These are phyloP conservation scores for Smutsia temminckii DNA, from an alignment of 2,797 vertebrate species.

Conservation along the genomic window DNA sequence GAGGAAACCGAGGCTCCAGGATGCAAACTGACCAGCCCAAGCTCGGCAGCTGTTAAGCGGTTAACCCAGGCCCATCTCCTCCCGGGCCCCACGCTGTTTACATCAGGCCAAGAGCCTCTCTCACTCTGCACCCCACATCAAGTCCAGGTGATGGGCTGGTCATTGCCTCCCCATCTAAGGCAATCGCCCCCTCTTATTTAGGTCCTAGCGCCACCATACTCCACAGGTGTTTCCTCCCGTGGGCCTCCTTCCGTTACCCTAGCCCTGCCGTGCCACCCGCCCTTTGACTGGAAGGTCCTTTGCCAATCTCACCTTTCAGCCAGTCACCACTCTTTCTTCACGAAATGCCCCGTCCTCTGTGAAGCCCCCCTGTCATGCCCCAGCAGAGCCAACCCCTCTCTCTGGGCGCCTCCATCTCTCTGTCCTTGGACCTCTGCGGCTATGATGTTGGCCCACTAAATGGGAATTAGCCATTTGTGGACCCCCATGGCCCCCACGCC, in stretches of 20 bases:
- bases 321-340: background rate
- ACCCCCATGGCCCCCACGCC: background rate
- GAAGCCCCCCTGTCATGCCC: background rate
- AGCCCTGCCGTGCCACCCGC: background rate
- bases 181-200: background rate
- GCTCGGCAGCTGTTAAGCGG: background rate
- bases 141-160: background rate
- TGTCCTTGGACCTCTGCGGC: background rate
- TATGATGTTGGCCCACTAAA: background rate
- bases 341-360: background rate
- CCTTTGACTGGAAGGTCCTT: background rate
- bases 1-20: background rate
- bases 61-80: background rate
- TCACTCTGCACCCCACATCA: background rate
- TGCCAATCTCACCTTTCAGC: background rate
- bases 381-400: background rate
- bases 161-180: background rate
- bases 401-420: background rate
- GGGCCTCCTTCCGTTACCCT: background rate
- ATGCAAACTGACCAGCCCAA: too few species aligned
- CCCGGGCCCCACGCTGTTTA: background rate
- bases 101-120: background rate
- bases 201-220: background rate
- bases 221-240: background rate
- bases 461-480: too few species aligned